Evolutionary conservation across 2,113 vertebrate species (phyloP).

Genomic region (Bubo scandiacus): DNA sequence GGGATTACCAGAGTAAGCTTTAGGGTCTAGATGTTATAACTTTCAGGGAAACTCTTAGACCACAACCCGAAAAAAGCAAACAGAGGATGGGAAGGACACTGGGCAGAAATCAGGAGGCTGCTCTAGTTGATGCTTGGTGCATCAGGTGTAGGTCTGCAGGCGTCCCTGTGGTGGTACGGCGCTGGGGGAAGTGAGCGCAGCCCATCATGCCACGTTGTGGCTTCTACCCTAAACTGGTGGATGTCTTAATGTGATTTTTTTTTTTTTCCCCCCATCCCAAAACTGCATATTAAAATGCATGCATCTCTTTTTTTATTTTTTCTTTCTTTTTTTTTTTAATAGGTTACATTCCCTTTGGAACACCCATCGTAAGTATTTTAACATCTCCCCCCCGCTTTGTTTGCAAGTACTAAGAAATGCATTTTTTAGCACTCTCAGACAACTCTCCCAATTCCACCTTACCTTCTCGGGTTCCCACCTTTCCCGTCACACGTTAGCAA

Average conservation of each 20-base stretch:
- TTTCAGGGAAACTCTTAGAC: background rate
- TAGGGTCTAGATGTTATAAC: background rate
- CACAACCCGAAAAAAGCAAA: background rate
- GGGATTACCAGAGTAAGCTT: background rate
- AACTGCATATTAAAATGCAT: accelerated
- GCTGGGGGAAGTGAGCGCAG: background rate
- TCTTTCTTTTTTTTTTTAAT: background rate
- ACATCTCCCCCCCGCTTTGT: background rate
- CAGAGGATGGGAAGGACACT: background rate
- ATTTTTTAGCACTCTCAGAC: background rate
- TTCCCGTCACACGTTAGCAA: accelerated
- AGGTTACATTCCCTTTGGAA: conserved; percentile 96
- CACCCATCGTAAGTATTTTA: conserved; percentile 85
- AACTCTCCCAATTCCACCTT: background rate
- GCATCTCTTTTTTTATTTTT: background rate
- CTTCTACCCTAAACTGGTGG: background rate
- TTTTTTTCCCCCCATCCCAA: background rate
- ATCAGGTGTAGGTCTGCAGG: background rate
- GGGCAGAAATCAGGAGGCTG: background rate
- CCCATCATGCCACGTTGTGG: background rate
- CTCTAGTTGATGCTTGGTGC: background rate
- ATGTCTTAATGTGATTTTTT: background rate
- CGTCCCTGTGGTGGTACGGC: accelerated
- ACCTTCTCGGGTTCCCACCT: background rate
- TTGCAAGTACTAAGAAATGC: background rate